Percentiles rank a stretch among this genome's conserved stretches.
These are phyloP conservation scores for Aurelia sp. DNA, from an alignment of 30 jellyfish, hydroid and myxozoan genomes.

Conservation along the genomic window DNA sequence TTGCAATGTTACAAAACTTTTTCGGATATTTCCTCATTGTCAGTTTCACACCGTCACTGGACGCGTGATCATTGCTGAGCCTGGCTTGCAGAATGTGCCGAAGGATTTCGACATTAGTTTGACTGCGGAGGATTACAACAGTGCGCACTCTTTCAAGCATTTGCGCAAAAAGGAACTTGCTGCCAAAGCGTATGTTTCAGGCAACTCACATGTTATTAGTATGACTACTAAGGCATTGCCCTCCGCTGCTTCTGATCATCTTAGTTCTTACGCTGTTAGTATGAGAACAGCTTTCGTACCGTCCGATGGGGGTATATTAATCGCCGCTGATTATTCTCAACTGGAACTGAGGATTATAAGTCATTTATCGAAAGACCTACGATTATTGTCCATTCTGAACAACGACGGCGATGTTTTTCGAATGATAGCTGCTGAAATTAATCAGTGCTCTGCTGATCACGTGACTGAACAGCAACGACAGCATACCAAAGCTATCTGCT, in stretches of 20 bases:
- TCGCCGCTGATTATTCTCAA: conserved; percentile 95
- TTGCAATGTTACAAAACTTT: conserved; percentile 21
- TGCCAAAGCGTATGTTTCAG: background rate
- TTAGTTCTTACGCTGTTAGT: conserved; percentile 48
- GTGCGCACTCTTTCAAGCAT: too few relatives aligned
- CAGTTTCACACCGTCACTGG: conserved; percentile 93
- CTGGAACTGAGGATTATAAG: conserved; percentile 86
- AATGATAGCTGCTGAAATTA: conserved; percentile 90
- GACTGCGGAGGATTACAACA: background rate
- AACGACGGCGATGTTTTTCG: conserved; percentile 88
- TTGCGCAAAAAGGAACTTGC: background rate
- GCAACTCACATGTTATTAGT: background rate
- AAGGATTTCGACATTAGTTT: conserved; percentile 79
- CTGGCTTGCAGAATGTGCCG: conserved; percentile 92
- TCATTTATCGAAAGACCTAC: conserved; percentile 81
- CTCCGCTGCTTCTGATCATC: background rate
- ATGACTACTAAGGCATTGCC: background rate
- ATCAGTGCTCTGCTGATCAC: conserved; percentile 42
- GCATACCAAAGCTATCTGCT: conserved; percentile 87
- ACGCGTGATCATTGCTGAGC: conserved; percentile 86
- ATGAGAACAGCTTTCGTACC: conserved; percentile 95
- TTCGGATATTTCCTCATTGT: conserved; percentile 78
- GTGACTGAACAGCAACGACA: conserved; percentile 88
- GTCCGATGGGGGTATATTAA: conserved; percentile 48
- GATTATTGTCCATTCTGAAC: conserved; percentile 55